Evolutionary conservation across 2,113 vertebrate genomes (phyloP).

Genomic region (Gasterosteus nipponicus): DNA sequence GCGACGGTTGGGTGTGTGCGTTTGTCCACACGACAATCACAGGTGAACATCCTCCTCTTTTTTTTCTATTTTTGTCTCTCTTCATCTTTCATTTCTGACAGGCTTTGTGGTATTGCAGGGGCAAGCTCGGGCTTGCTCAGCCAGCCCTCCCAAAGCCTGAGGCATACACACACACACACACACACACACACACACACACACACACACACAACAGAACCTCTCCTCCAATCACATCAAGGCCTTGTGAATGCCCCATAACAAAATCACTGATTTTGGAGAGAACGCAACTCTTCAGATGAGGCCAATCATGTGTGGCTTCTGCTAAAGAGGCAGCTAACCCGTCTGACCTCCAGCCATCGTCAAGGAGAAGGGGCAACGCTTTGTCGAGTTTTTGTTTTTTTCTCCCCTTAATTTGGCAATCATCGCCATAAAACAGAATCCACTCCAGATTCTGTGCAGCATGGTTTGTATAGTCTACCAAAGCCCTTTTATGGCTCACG

Average conservation of each 20-base stretch:
- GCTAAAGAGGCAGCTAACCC: constrained; percentile 59
- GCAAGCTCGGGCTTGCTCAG: constrained; percentile 77
- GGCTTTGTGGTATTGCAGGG: constrained; percentile 67
- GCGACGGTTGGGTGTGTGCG: constrained; percentile 19
- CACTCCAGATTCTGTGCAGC: constrained; percentile 7
- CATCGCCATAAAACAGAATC: constrained; percentile 16
- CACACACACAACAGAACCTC: constrained; percentile 45
- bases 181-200: constrained; percentile 23
- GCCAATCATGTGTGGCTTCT: constrained; percentile 69
- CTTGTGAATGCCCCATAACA: constrained; percentile 59
- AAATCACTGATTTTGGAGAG: constrained; percentile 77
- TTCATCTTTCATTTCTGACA: constrained; percentile 72
- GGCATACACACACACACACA: constrained; percentile 54
- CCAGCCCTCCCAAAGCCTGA: constrained; percentile 80
- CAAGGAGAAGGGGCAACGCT: constrained; percentile 22
- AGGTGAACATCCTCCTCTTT: constrained; percentile 25
- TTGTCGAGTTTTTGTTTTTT: constrained; percentile 11
- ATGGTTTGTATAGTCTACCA: too few species aligned
- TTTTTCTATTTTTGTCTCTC: constrained; percentile 25
- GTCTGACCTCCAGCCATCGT: constrained; percentile 59
- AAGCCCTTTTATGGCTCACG: neutral
- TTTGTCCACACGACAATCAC: constrained; percentile 53
- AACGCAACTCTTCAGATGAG: constrained; percentile 68
- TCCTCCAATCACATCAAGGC: constrained; percentile 75
- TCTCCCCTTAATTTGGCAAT: constrained; percentile 28